Percentiles rank a stretch among this genome's conserved stretches.
phyloP scores from a whole-genome alignment of 2,888 invertebrate species.

The Axea sp. region DNA sequence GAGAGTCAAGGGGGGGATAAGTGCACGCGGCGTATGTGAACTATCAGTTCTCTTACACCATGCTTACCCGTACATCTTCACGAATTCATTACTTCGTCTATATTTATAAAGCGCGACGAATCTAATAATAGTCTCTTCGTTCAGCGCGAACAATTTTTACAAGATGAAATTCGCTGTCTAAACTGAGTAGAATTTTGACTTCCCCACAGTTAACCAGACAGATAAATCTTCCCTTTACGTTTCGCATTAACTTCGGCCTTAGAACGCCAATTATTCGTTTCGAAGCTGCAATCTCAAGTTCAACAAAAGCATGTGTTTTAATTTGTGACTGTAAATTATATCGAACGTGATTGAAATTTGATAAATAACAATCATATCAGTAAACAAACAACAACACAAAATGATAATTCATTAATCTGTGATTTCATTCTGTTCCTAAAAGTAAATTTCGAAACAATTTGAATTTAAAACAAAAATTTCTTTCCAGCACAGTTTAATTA shows the following conservation, averaged over 20 bases:
- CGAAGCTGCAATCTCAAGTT: not conserved
- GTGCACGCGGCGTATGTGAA: not conserved
- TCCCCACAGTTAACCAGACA: constrained; percentile 10
- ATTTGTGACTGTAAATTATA: too few relatives aligned
- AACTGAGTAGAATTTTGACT: constrained; percentile 43
- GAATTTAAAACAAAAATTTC: too few relatives aligned
- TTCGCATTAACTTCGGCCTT: constrained; percentile 12
- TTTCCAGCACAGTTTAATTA: too few relatives aligned
- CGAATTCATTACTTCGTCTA: constrained; percentile 54
- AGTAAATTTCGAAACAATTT: too few relatives aligned
- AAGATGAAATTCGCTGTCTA: constrained; percentile 41
- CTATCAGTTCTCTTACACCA: constrained; percentile 49
- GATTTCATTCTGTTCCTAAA: too few relatives aligned
- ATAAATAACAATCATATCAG: too few relatives aligned
- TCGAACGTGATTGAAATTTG: too few relatives aligned
- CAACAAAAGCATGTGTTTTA: too few relatives aligned
- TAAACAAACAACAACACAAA: too few relatives aligned
- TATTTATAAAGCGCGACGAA: constrained; percentile 58
- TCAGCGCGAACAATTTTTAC: constrained; percentile 47
- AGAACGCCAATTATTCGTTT: constrained; percentile 10
- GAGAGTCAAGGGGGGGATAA: too few relatives aligned
- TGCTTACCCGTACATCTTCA: constrained; percentile 32
- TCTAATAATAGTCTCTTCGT: constrained; percentile 54
- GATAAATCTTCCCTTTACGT: constrained; percentile 33
- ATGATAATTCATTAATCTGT: too few relatives aligned